Conservation (phyloP, 2,888 invertebrate genomes). For the Zelleria hepariella region DNA sequence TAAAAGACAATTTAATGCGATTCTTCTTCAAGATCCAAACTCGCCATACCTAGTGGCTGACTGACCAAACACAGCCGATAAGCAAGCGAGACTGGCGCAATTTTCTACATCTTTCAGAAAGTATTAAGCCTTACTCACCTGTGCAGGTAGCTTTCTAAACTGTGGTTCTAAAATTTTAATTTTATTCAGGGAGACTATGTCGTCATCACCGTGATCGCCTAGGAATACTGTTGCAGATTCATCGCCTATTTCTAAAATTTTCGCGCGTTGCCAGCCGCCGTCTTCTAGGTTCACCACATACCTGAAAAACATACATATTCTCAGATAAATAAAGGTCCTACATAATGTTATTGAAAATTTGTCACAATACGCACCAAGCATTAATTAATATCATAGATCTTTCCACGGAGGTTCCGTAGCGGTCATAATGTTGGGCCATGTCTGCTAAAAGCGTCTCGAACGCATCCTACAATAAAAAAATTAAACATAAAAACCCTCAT, state of each 20-base stretch:
- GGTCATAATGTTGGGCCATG: slow-evolving; percentile 61
- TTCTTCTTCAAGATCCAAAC: too few species aligned
- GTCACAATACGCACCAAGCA: slow-evolving; percentile 46
- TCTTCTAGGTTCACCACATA: slow-evolving; percentile 58
- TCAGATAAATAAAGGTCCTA: too few species aligned
- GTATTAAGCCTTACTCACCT: slow-evolving; percentile 63
- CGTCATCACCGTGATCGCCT: slow-evolving; percentile 83
- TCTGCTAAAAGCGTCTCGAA: slow-evolving; percentile 64
- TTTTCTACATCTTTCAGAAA: too few species aligned
- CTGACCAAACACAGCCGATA: too few species aligned
- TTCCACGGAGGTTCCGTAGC: slow-evolving; percentile 49
- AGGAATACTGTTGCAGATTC: slow-evolving; percentile 74
- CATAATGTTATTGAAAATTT: too few species aligned
- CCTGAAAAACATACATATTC: too few species aligned
- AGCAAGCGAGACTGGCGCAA: too few species aligned
- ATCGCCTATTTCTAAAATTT: slow-evolving; percentile 67
- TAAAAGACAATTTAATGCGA: too few species aligned
- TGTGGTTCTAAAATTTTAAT: slow-evolving; percentile 75
- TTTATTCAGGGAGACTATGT: slow-evolving; percentile 60
- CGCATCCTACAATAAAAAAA: slow-evolving; percentile 38
- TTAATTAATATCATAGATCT: slow-evolving; percentile 54
- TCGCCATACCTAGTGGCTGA: too few species aligned
- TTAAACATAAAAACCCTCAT: background rate
- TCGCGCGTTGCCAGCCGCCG: slow-evolving; percentile 68
- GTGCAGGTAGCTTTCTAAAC: slow-evolving; percentile 77